Percentiles rank a stretch among this genome's conserved stretches.
Evolutionary conservation across 1,140 invertebrate species (phyloP).

Genomic region (Drosophila lowei): DNA sequence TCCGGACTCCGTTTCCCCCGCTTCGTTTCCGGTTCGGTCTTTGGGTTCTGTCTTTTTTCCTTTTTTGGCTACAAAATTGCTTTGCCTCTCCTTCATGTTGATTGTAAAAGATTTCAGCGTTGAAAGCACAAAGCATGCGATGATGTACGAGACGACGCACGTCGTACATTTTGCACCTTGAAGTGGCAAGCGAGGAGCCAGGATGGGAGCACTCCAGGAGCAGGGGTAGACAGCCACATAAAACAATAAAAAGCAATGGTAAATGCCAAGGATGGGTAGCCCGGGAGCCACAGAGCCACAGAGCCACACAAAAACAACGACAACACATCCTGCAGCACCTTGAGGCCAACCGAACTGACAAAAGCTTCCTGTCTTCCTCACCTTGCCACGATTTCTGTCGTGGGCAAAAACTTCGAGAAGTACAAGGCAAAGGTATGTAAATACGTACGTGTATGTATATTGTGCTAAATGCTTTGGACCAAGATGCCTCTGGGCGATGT

Average conservation of each 20-base stretch:
- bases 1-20: constrained; percentile 10
- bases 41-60: constrained; percentile 18
- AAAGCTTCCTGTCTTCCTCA: constrained; percentile 37
- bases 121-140: constrained; percentile 70
- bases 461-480: constrained; percentile 69
- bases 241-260: constrained; percentile 70
- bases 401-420: constrained; percentile 15
- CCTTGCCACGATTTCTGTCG: constrained; percentile 2
- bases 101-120: constrained; percentile 72
- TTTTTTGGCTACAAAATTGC: constrained; percentile 59
- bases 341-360: constrained; percentile 54
- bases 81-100: constrained; percentile 46
- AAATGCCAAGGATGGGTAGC: constrained; percentile 43
- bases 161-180: constrained; percentile 70
- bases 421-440: constrained; percentile 5
- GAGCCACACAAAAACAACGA: constrained; percentile 1
- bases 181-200: constrained; percentile 42
- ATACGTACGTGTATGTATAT: constrained; percentile 45
- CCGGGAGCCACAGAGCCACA: too few relatives aligned
- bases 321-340: constrained; percentile 57
- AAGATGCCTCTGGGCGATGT: constrained; percentile 39
- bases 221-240: constrained; percentile 55
- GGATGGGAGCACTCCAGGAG: not conserved
- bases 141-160: constrained; percentile 63
- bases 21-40: constrained; percentile 15